Evolutionary conservation across 1,140 invertebrate species (phyloP), one percentile per base, ranked within the genome.

Genomic region (Manduca sexta): DNA sequence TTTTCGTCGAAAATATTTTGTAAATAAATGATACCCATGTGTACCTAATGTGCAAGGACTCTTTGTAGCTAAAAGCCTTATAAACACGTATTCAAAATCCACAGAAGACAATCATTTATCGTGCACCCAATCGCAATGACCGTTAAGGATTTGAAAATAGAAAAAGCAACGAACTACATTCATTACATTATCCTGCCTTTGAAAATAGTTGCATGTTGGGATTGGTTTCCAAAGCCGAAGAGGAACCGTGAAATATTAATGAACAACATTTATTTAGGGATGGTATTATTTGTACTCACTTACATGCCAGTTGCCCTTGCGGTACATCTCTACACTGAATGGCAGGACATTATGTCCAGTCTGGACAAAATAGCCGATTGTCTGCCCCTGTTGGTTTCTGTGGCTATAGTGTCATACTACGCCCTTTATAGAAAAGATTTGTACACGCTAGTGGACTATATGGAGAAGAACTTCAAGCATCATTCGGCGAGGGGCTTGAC

Each of bases 141-240:
- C n/a, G n/a, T n/a, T n/a, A n/a, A n/a, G n/a, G n/a, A n/a, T n/a
- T n/a, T 66, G 15, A 54, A 68, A 13, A 51, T 45, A n/a, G 48
- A 66, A 2, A 50, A 50, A 48, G 50, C 69, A 15, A 31, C 42
- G 3, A 67, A 67, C 15, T 82, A 80, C 38, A 60, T 59, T 0
- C 66, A 80, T 41, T 84, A 65, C 37, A 43, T 79, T 15, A 50
- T 59, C 15, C 15, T 67, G n/a, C 69, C 73, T 0, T 34, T 84
- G 8, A 79, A 79, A 55, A 49, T 69, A 0, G 74, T 71, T 0
- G 78, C 50, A 3, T 82, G 76, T 18, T 84, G 76, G 74, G 78
- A 80, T 2, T 75, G 78, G 69, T 80, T 57, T 31, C 46, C 47
- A 6, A 52, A 68, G 4, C 50, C 74, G 0, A 45, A 37, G 3